phyloP scores from a whole-genome alignment of 2,888 invertebrate genomes.

The Flexamia atlantica region DNA sequence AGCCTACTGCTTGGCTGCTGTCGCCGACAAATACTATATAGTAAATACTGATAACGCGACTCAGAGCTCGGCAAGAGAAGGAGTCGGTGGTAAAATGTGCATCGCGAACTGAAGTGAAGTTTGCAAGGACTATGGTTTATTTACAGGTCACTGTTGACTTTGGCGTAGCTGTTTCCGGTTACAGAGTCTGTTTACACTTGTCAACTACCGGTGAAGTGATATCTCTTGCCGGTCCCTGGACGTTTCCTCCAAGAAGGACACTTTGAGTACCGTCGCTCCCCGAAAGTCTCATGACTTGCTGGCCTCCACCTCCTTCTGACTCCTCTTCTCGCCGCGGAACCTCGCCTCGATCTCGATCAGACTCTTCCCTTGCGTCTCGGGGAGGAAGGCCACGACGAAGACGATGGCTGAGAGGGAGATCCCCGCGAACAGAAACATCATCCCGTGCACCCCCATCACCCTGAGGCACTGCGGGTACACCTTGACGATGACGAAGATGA shows the following conservation, averaged over 20 bases:
- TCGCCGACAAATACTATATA: constrained; percentile 21
- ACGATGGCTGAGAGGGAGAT: constrained; percentile 80
- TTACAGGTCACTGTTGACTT: background rate
- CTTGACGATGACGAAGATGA: constrained; percentile 85
- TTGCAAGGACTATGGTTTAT: background rate
- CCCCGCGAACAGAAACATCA: constrained; percentile 80
- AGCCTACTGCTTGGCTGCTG: background rate
- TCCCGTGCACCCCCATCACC: constrained; percentile 76
- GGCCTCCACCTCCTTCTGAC: constrained; percentile 24
- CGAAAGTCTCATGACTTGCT: constrained; percentile 12
- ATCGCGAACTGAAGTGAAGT: background rate
- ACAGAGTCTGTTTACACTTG: background rate
- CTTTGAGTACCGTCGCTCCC: background rate
- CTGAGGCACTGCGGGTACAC: constrained; percentile 80
- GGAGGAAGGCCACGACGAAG: constrained; percentile 80
- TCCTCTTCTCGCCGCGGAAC: constrained; percentile 64
- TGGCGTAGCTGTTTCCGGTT: background rate
- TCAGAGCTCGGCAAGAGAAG: constrained; percentile 32
- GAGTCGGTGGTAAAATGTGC: background rate
- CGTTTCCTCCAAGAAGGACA: background rate
- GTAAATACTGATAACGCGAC: constrained; percentile 30
- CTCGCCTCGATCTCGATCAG: constrained; percentile 82
- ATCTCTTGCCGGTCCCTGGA: constrained; percentile 12
- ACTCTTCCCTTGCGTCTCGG: constrained; percentile 84
- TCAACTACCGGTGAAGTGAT: background rate